These are phyloP conservation scores for Drosophila arizonae DNA, from an alignment of 1,140 invertebrate genomes.

Conservation along the genomic window DNA sequence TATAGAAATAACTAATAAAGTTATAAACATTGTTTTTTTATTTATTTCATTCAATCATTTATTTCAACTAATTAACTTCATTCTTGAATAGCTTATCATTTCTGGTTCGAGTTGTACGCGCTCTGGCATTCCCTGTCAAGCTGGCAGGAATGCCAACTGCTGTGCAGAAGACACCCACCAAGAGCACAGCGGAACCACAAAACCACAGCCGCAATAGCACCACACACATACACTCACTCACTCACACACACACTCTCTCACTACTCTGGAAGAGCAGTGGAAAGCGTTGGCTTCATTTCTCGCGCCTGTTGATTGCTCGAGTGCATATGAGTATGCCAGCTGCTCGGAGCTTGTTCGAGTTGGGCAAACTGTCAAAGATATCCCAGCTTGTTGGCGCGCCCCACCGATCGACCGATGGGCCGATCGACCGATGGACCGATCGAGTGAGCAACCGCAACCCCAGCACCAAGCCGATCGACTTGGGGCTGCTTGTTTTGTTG, in stretches of 20 bases:
- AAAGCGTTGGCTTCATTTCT: constrained; percentile 17
- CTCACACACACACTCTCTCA: neutral
- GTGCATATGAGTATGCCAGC: constrained; percentile 69
- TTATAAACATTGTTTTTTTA: too few relatives aligned
- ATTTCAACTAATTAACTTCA: neutral
- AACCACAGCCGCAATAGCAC: neutral
- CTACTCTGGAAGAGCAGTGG: neutral
- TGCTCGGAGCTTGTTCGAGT: constrained; percentile 62
- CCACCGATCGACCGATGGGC: neutral
- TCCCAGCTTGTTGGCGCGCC: constrained; percentile 57
- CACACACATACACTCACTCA: neutral
- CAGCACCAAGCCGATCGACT: constrained; percentile 8
- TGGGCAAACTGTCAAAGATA: constrained; percentile 78
- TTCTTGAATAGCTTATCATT: neutral
- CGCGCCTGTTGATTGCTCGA: constrained; percentile 76
- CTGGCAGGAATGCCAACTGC: constrained; percentile 60
- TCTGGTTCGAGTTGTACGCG: constrained; percentile 27
- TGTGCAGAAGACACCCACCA: constrained; percentile 41
- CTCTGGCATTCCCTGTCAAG: constrained; percentile 17
- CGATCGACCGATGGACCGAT: too few relatives aligned
- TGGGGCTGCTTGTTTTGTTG: constrained; percentile 33
- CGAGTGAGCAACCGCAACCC: neutral
- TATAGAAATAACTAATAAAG: too few relatives aligned
- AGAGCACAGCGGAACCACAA: constrained; percentile 18
- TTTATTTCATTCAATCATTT: neutral